Evolutionary conservation across 2,797 vertebrate species (phyloP), one percentile per base, ranked within the genome.

Genomic region (Megalops cyprinoides): DNA sequence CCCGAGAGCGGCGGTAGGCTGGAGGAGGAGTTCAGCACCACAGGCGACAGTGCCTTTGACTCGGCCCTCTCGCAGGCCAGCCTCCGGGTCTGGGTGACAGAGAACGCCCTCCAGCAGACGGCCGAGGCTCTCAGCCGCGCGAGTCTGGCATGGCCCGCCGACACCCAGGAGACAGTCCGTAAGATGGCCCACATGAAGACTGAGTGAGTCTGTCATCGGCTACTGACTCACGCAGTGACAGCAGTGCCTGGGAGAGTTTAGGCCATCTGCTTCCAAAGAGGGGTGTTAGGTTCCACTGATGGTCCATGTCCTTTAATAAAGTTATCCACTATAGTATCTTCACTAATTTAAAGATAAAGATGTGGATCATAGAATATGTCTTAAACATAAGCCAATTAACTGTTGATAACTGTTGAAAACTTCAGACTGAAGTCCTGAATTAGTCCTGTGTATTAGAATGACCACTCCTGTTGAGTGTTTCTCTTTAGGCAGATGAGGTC

Each of bases 101-200:
- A 86, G 53, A 85, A 89, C n/a, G 34, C 56, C 20, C 79, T 94
- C 90, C 89, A 92, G 74, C 87, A 15, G 20, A 90, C 90, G 0
- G 91, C 92, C 0, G 86, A 90, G 76, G 82, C 84, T 0, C 83
- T 92, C 81, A 93, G 91, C 84, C 85, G 60, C 42, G 83, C 89
- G 0, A 74, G 80, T 2, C 34, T 84, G 9, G 60, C 80, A 25
- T 85, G 73, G 7, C 4, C 1, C 42, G 15, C 46, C 9, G 77
- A 88, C 80, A 85, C 86, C 0, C 81, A 85, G 80, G 91, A 91
- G 86, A 91, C 90, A 0, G 85, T 87, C 1, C 77, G 82, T 77
- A 92, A 75, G 84, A 90, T 90, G 78, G 87, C 91, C 39, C 74
- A 86, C 20, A 84, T 91, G 84, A 92, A 92, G 85, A 85, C 31